A percentile compares a stretch with the other conserved stretches of the same genome.
Conservation (phyloP, 2,888 invertebrate species). For the Pteria penguin region DNA sequence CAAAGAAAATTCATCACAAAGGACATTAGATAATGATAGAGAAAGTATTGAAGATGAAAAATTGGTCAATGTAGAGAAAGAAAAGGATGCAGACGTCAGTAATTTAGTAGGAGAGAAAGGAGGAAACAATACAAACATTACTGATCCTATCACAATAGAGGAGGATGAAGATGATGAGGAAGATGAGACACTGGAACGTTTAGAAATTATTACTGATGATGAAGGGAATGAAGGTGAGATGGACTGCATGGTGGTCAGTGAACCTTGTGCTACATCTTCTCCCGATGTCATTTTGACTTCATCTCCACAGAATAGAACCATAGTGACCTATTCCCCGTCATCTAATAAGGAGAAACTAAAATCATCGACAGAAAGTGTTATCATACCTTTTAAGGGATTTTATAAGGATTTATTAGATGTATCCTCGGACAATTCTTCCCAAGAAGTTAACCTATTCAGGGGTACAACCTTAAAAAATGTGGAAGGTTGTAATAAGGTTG, state of each 20-base stretch:
- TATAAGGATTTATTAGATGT: too few relatives aligned
- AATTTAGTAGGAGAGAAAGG: conserved; percentile 42
- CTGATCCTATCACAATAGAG: neutral
- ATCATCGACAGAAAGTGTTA: too few relatives aligned
- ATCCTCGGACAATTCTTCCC: too few relatives aligned
- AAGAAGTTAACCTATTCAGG: too few relatives aligned
- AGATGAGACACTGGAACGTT: neutral
- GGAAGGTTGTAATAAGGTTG: too few relatives aligned
- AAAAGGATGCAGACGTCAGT: conserved; percentile 43
- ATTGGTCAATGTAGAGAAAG: conserved; percentile 4
- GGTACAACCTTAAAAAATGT: too few relatives aligned
- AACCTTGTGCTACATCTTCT: too few relatives aligned
- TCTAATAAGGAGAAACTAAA: too few relatives aligned
- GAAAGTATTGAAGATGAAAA: conserved; percentile 6
- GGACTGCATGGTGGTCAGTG: neutral
- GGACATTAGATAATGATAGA: conserved; percentile 3
- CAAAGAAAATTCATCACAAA: neutral
- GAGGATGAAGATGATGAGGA: neutral
- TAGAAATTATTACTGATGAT: neutral
- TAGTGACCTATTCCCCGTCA: too few relatives aligned
- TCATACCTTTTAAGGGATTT: too few relatives aligned
- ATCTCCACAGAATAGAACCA: too few relatives aligned
- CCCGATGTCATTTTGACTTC: too few relatives aligned
- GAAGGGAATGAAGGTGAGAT: neutral
- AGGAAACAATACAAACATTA: neutral